Conservation (phyloP, 2,113 vertebrate species). For the Dermatemys mawii region DNA sequence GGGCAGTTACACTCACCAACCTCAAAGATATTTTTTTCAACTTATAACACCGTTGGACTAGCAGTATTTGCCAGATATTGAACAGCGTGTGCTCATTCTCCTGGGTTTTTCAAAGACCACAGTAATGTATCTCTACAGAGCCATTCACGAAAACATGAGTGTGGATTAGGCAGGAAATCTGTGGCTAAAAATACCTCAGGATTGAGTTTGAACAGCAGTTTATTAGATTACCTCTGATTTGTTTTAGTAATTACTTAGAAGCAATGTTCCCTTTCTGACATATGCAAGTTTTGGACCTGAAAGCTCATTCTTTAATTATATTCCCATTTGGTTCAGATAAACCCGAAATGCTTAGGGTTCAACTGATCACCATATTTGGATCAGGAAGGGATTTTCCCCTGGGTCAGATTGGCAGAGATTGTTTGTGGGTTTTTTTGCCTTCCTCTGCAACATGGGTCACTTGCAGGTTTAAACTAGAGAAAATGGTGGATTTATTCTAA, state of each 20-base stretch:
- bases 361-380: not conserved
- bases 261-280: not conserved
- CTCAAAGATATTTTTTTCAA: not conserved
- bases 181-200: not conserved
- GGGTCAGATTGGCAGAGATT: not conserved
- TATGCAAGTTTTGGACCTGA: not conserved
- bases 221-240: not conserved
- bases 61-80: not conserved
- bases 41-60: not conserved
- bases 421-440: not conserved
- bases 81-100: not conserved
- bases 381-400: not conserved
- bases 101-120: not conserved
- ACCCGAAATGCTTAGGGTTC: not conserved
- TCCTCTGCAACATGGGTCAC: not conserved
- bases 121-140: not conserved
- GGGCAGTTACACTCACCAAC: too few relatives aligned
- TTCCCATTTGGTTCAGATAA: not conserved
- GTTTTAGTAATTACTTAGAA: not conserved
- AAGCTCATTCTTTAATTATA: not conserved
- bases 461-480: not conserved
- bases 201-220: not conserved
- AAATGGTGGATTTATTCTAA: not conserved
- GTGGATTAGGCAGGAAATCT: not conserved
- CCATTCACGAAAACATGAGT: not conserved